A percentile compares a stretch with the other conserved stretches of the same genome.
These are phyloP conservation scores for Luperina nickerlii DNA, from an alignment of 2,888 invertebrate species.

Conservation along the genomic window DNA sequence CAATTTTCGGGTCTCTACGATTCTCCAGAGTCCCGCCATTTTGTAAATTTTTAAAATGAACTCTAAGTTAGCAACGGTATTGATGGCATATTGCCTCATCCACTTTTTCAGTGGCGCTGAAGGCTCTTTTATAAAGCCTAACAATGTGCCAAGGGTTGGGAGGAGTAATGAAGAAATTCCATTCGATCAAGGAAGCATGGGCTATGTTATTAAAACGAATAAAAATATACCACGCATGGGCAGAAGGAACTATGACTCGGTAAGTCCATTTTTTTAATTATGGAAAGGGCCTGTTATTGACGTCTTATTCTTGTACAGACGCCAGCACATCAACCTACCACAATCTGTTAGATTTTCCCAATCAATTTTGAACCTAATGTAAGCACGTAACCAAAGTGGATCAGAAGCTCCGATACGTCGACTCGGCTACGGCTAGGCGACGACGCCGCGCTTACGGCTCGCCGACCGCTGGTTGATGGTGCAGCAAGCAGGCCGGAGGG, in stretches of 20 bases:
- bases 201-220: slow-evolving; percentile 87
- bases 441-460: too few species aligned
- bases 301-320: not conserved
- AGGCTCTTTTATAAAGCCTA: slow-evolving; percentile 85
- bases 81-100: slow-evolving; percentile 79
- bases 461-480: too few species aligned
- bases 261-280: slow-evolving; percentile 66
- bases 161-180: slow-evolving; percentile 84
- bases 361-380: too few species aligned
- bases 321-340: too few species aligned
- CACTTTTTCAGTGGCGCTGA: slow-evolving; percentile 75
- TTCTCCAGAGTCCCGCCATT: slow-evolving; percentile 51
- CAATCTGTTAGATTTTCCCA: too few species aligned
- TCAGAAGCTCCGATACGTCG: too few species aligned
- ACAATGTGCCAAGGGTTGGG: slow-evolving; percentile 86
- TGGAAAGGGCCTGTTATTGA: not conserved
- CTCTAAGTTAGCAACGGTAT: slow-evolving; percentile 72
- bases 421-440: too few species aligned
- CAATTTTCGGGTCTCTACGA: slow-evolving; percentile 36
- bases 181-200: slow-evolving; percentile 82
- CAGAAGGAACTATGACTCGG: slow-evolving; percentile 86
- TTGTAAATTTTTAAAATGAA: slow-evolving; percentile 76
- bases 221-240: slow-evolving; percentile 88
- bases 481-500: too few species aligned
- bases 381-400: too few species aligned